Conservation (phyloP, 2,888 invertebrate species). For the Sinodicranocentrus sp. region DNA sequence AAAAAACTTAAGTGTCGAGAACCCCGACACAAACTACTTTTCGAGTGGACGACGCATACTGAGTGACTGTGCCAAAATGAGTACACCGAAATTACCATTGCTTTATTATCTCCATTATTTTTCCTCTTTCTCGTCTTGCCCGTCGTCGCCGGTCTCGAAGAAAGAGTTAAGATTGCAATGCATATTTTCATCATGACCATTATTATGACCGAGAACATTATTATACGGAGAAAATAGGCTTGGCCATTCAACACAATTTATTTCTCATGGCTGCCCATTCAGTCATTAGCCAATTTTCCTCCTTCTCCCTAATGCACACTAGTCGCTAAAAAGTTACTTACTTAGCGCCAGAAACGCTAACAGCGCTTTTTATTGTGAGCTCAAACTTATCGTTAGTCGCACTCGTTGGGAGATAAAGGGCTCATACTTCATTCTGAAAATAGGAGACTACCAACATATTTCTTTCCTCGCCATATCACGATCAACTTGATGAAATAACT, state of each 20-base stretch:
- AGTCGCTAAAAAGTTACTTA: slow-evolving; percentile 24
- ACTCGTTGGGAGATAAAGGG: slow-evolving; percentile 4
- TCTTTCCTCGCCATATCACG: not conserved
- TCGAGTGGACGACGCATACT: not conserved
- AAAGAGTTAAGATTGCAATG: slow-evolving; percentile 44
- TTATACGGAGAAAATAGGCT: slow-evolving; percentile 42
- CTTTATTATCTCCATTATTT: slow-evolving; percentile 66
- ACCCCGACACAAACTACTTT: slow-evolving; percentile 4
- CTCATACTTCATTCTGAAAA: slow-evolving; percentile 22
- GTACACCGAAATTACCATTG: slow-evolving; percentile 54
- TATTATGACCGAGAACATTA: slow-evolving; percentile 51
- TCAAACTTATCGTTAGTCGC: not conserved
- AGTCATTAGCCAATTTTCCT: slow-evolving; percentile 66
- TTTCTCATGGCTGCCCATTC: slow-evolving; percentile 47
- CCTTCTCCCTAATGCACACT: not conserved
- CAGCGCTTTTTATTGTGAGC: not conserved
- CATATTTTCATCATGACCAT: slow-evolving; percentile 59
- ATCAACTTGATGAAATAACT: not conserved
- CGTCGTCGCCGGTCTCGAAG: slow-evolving; percentile 20
- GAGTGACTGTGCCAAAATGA: slow-evolving; percentile 59
- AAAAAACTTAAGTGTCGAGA: slow-evolving; percentile 4
- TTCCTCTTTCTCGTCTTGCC: slow-evolving; percentile 20
- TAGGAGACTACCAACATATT: not conserved
- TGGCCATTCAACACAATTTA: slow-evolving; percentile 62
- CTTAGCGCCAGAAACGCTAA: slow-evolving; percentile 7